Evolutionary conservation across 2,888 invertebrate genomes (phyloP).

Genomic region (Amiota communis): DNA sequence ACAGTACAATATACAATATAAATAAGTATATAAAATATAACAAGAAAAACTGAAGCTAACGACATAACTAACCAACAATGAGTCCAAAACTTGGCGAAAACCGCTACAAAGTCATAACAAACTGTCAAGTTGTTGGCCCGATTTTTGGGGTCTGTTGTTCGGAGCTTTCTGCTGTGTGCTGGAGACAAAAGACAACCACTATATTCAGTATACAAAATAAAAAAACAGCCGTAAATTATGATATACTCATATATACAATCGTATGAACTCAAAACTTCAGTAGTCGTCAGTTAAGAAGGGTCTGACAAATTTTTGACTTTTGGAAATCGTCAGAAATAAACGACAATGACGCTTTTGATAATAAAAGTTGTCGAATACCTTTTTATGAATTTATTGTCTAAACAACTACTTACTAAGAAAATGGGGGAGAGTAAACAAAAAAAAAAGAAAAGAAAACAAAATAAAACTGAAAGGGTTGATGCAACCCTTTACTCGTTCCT

Average conservation of each 20-base stretch:
- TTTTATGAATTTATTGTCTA: conserved; percentile 27
- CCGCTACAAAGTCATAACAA: conserved; percentile 23
- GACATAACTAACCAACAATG: conserved; percentile 24
- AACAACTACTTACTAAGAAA: conserved; percentile 10
- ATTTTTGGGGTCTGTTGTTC: background rate
- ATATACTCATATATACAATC: too few species aligned
- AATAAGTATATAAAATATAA: too few species aligned
- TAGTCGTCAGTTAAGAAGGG: background rate
- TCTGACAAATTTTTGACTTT: background rate
- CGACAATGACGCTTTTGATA: background rate
- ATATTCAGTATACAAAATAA: background rate
- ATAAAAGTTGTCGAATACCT: background rate
- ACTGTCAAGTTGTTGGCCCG: conserved; percentile 22
- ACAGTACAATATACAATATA: background rate
- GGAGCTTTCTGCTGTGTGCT: background rate
- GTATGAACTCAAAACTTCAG: background rate
- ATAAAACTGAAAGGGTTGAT: conserved; percentile 50
- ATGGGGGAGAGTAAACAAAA: background rate
- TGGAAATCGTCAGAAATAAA: background rate
- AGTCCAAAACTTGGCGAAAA: background rate
- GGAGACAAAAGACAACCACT: background rate
- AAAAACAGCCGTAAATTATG: conserved; percentile 16
- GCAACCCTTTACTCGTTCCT: background rate
- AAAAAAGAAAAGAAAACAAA: background rate
- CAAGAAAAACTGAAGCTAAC: background rate